Conservation (phyloP, 2,113 vertebrate genomes). For the Amblyopsis rosae region DNA sequence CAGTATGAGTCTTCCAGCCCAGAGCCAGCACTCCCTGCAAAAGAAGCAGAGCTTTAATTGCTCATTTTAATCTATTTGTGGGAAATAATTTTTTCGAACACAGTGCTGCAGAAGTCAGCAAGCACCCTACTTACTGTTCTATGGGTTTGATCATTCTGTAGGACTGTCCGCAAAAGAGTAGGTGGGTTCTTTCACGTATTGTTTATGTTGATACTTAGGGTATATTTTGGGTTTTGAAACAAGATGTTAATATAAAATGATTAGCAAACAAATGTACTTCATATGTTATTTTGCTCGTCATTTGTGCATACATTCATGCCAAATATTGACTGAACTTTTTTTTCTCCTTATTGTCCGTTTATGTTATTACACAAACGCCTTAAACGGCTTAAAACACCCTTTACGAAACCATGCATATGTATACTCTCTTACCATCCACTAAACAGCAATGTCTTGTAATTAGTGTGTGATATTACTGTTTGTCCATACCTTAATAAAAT, state of each 20-base stretch:
- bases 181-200: too few species aligned
- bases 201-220: too few species aligned
- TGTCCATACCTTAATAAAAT: conserved; percentile 25
- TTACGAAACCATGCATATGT: not conserved
- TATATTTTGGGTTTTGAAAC: too few species aligned
- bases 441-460: not conserved
- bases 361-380: too few species aligned
- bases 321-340: too few species aligned
- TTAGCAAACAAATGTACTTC: too few species aligned
- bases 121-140: conserved; percentile 29
- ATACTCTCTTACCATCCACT: not conserved
- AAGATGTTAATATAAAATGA: too few species aligned
- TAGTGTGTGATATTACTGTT: conserved; percentile 20
- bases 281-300: too few species aligned
- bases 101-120: conserved; percentile 39
- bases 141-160: conserved; percentile 6
- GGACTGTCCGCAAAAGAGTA: too few species aligned
- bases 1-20: conserved; percentile 15
- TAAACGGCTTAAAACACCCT: too few species aligned
- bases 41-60: conserved; percentile 55
- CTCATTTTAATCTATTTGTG: conserved; percentile 59
- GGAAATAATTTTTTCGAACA: conserved; percentile 46
- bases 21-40: conserved; percentile 50
- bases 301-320: too few species aligned
- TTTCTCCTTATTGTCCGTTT: too few species aligned